Conservation (phyloP, 2,888 invertebrate species). For the Melinopterus prodromus region DNA sequence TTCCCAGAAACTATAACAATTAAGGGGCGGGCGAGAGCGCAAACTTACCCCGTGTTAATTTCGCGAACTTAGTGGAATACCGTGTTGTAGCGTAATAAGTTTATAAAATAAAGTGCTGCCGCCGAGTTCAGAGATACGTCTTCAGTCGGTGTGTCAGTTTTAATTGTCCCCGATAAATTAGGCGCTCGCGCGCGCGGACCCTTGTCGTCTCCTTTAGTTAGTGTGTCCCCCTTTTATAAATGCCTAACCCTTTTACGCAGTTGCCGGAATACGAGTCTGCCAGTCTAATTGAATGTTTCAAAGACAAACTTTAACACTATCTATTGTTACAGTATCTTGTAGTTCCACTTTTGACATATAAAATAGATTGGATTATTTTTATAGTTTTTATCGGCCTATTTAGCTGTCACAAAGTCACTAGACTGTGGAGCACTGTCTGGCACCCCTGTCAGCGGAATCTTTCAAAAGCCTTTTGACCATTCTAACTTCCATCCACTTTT, state of each 20-base stretch:
- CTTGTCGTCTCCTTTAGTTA: constrained; percentile 30
- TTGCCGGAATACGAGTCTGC: neutral
- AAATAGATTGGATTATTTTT: too few relatives aligned
- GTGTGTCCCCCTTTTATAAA: neutral
- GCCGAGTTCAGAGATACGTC: constrained; percentile 39
- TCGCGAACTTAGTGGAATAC: constrained; percentile 39
- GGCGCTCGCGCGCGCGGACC: neutral
- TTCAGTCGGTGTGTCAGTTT: constrained; percentile 39
- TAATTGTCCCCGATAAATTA: constrained; percentile 43
- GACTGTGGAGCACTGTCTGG: too few relatives aligned
- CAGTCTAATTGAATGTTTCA: neutral
- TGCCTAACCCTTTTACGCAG: neutral
- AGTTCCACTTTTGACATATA: neutral
- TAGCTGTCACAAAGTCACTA: too few relatives aligned
- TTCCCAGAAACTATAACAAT: constrained; percentile 41
- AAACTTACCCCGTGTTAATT: constrained; percentile 40
- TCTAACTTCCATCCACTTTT: too few relatives aligned
- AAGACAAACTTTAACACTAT: neutral
- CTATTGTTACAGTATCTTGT: neutral
- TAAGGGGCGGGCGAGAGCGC: constrained; percentile 31
- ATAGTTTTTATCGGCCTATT: too few relatives aligned
- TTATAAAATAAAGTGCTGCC: constrained; percentile 42
- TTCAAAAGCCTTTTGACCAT: too few relatives aligned
- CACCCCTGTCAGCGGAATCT: too few relatives aligned
- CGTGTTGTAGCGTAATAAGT: constrained; percentile 40